Conservation (phyloP, 1,140 invertebrate genomes). For the Antheraea pernyi region DNA sequence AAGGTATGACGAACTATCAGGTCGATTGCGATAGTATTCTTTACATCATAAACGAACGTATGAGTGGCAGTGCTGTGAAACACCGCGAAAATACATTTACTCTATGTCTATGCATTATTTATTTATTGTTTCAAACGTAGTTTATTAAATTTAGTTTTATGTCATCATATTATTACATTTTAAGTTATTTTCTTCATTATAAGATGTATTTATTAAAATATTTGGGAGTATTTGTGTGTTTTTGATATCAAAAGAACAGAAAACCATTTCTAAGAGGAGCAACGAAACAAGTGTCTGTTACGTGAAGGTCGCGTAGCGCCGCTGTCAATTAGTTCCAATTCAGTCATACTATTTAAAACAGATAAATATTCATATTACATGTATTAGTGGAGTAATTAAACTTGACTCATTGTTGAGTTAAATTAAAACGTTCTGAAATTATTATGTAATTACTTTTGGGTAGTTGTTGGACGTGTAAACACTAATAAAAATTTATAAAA, state of each 20-base stretch:
- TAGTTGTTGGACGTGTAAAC: too few species aligned
- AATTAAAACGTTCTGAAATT: too few species aligned
- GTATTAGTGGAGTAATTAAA: not conserved
- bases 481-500: too few species aligned
- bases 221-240: not conserved
- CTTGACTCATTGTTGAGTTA: too few species aligned
- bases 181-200: too few species aligned
- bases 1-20: slow-evolving; percentile 61
- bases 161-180: too few species aligned
- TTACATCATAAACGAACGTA: slow-evolving; percentile 55
- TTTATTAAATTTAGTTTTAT: not conserved
- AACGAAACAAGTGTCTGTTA: slow-evolving; percentile 11
- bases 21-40: slow-evolving; percentile 59
- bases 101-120: slow-evolving; percentile 29
- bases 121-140: slow-evolving; percentile 13
- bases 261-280: slow-evolving; percentile 6
- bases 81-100: slow-evolving; percentile 23
- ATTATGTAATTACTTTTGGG: too few species aligned
- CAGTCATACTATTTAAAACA: slow-evolving; percentile 19
- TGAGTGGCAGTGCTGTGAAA: slow-evolving; percentile 34
- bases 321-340: slow-evolving; percentile 38
- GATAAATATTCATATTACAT: not conserved
- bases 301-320: slow-evolving; percentile 26
- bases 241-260: not conserved
- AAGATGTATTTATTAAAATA: too few species aligned